Conservation (phyloP, 1,140 invertebrate species). For the Bombus ignitus region DNA sequence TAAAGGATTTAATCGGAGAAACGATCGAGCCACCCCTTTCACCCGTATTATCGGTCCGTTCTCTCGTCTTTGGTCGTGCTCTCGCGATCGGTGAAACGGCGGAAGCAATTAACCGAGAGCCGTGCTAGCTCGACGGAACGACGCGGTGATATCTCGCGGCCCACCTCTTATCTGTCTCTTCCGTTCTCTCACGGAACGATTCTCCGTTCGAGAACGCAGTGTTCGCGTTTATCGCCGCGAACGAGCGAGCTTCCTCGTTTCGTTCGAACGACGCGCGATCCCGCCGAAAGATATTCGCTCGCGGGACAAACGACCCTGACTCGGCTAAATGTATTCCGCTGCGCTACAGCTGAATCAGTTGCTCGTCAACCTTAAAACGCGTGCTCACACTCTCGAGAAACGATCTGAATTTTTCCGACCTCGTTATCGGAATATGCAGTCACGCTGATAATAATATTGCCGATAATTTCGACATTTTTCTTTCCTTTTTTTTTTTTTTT, state of each 20-base stretch:
- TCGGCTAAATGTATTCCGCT: no score
- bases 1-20: slow-evolving; percentile 74
- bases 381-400: no score
- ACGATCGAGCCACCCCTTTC: slow-evolving; percentile 66
- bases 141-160: neutral
- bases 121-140: neutral
- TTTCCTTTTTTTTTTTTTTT: no score
- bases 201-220: neutral
- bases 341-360: no score
- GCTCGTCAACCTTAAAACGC: no score
- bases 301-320: neutral
- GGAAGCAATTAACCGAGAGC: slow-evolving; percentile 71
- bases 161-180: slow-evolving; percentile 3
- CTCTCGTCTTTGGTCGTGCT: neutral
- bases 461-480: no score
- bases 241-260: neutral
- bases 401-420: no score
- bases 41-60: slow-evolving; percentile 5
- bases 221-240: neutral
- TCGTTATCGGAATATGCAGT: no score
- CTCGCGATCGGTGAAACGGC: slow-evolving; percentile 38
- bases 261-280: neutral
- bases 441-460: no score
- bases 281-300: neutral
- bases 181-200: neutral